Evolutionary conservation across 2,797 vertebrate genomes (phyloP), one percentile per base, ranked within the genome.

Genomic region (Danio kyathit): DNA sequence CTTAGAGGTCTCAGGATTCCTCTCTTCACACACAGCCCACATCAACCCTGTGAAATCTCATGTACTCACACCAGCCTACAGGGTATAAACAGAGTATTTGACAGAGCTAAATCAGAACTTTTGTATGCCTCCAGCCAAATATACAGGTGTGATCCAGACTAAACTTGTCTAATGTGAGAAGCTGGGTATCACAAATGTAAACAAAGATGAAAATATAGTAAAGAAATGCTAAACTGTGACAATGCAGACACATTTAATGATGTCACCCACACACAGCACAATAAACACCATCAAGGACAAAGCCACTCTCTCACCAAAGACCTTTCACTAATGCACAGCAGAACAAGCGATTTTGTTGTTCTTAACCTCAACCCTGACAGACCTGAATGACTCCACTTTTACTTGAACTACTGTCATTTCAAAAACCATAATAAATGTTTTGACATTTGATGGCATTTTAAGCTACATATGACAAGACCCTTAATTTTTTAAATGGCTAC

Each of bases 1-100:
- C 56, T 57, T 49, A 10, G 17, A 65, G 51, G 56, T 72, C 82
- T 54, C 60, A 43, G 67, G 78, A 78, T 87, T 73, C 65, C 60
- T 84, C 21, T 81, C 54, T 59, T 77, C 78, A 29, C 76, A 69
- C 74, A 70, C 51, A 5, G 11, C 59, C 19, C 54, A 19, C 11
- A 8, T 56, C 12, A 56, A 5, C 19, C 21, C 65, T 61, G 56
- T 71, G 46, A 71, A 49, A 13, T 13, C 2, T 5, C 38, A 17
- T 12, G 52, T 12, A n/a, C 69, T 51, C 13, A 71, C 49, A 16
- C 10, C 19, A 48, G 44, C 65, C 66, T 29, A 16, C 10, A 83
- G 38, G 57, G 17, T 51, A 61, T 59, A 43, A 49, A 12, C 54
- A 46, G 29, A 12, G 48, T 48, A 41, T 46, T 16, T 66, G 41